These are phyloP conservation scores for Limnephilus marmoratus DNA, from an alignment of 2,888 invertebrate genomes.

Conservation along the genomic window DNA sequence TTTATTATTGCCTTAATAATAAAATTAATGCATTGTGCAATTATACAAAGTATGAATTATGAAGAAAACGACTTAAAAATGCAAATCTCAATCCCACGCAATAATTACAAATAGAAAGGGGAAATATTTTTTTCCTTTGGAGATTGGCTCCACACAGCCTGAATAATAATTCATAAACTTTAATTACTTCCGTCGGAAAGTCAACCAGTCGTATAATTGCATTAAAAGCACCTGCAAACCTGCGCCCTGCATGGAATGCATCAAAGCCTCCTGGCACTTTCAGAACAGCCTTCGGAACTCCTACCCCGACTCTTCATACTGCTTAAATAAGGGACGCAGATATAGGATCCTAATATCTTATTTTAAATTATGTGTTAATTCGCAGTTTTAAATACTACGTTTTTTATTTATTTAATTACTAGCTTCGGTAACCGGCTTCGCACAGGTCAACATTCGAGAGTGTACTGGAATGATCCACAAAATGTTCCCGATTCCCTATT, in stretches of 20 bases:
- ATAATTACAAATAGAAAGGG: neutral
- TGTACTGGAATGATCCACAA: too few species aligned
- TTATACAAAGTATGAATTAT: neutral
- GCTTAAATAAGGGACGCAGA: neutral
- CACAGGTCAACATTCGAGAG: too few species aligned
- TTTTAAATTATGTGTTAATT: too few species aligned
- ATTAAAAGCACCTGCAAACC: conserved; percentile 37
- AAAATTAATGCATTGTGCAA: neutral
- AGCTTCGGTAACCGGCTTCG: too few species aligned
- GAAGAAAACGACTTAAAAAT: neutral
- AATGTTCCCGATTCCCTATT: too few species aligned
- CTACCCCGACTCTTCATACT: neutral
- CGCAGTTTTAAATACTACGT: too few species aligned
- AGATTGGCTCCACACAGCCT: neutral
- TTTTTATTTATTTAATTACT: too few species aligned
- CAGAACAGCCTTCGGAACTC: neutral
- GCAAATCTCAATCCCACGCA: neutral
- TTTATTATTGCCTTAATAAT: neutral
- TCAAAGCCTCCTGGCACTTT: conserved; percentile 32
- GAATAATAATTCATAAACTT: conserved; percentile 44
- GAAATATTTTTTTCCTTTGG: neutral
- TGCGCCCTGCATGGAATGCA: conserved; percentile 30
- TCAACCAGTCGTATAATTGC: conserved; percentile 43
- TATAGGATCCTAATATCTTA: too few species aligned
- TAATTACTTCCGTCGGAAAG: conserved; percentile 39